Base-by-base conservation (phyloP, 2,888 invertebrate genomes). In the Phengaris arion region DNA sequence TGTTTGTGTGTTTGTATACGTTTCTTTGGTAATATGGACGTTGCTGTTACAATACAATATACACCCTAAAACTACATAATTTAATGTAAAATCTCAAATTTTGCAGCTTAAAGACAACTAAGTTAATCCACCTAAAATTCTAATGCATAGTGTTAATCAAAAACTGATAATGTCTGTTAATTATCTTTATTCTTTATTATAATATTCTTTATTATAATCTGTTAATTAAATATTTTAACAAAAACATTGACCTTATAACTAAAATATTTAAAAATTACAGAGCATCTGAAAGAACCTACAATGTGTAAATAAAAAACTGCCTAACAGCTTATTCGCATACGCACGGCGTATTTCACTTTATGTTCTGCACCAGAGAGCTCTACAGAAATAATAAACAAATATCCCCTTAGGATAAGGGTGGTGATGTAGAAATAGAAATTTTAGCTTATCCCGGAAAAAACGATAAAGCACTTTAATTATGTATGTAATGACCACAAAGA, bases 1-100 rank as follows among this genome's bases (percentile, higher is more conserved):
- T 93, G 93, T 93, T 93, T 93, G 93, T 93, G 91, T 93, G 92
- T 75, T 75, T 57, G 51, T 57, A 45, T 57, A 57, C 52, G 54
- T 72, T 22, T 72, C n/a, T 13, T 70, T 70, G 70, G 48, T 70
- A 15, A 70, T 9, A 70, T 22, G 10, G 51, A 48, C 64, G 35
- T 64, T 64, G 64, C 64, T 64, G 4, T 64, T 64, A 64, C 55
- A 55, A 55, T 22, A 64, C 22, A 59, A 8, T 9, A 9, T 45
- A 12, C 52, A 52, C 12, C 52, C 52, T 52, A 12, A 12, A 52
- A 9, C 52, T 35, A 35, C 35, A 35, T 3, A 35, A 22, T 59
- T 59, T 59, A 9, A 59, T 59, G 64, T 35, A 0, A 35, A 64
- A 64, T 35, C 15, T 6, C 35, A 64, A 64, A 64, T 64, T 6